phyloP scores from a whole-genome alignment of 2,888 invertebrate genomes.

The Ischnura elegans region DNA sequence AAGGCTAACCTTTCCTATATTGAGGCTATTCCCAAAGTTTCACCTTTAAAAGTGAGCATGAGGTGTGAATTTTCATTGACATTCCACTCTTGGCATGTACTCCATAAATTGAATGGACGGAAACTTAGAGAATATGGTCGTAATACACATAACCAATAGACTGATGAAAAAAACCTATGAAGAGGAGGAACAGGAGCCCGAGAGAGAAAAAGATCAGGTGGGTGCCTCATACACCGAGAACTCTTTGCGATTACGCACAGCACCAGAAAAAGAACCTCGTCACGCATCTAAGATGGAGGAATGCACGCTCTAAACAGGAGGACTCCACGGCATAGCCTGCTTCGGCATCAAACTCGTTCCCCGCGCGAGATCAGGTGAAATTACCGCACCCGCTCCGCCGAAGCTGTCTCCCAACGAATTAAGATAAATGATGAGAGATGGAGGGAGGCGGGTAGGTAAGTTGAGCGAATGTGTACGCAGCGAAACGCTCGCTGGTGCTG shows the following conservation, averaged over 20 bases:
- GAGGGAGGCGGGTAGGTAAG: not conserved
- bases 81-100: no score
- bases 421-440: not conserved
- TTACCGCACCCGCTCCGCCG: not conserved
- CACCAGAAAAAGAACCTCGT: not conserved
- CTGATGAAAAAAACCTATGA: not conserved
- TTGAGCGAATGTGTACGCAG: not conserved
- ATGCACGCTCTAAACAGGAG: not conserved
- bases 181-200: not conserved
- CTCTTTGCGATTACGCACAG: not conserved
- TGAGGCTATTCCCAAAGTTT: no score
- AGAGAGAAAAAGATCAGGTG: not conserved
- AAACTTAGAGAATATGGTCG: no score
- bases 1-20: no score
- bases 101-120: no score
- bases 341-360: not conserved
- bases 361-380: slow-evolving; percentile 10
- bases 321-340: not conserved
- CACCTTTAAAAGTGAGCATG: no score
- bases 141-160: not conserved
- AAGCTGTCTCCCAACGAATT: slow-evolving; percentile 18
- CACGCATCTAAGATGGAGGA: not conserved
- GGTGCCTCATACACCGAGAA: not conserved
- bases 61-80: no score
- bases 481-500: slow-evolving; percentile 4